Evolutionary conservation across 2,797 vertebrate genomes (phyloP), one percentile per base, ranked within the genome.

Genomic region (Mormyrus hasselquistii): DNA sequence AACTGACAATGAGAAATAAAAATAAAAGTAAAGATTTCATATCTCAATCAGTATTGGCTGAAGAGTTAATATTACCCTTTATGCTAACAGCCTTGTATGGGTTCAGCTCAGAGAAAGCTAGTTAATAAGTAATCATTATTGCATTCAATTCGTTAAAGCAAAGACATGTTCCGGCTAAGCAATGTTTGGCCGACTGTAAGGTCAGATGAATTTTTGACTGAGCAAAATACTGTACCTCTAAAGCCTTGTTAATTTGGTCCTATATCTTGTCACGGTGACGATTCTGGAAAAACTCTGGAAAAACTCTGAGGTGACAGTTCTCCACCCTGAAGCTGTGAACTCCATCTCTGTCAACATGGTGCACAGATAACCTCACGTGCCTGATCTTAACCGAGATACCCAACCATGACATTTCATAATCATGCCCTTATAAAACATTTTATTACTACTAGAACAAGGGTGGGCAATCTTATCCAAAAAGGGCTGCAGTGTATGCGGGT

Each of bases 51-150:
- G 22, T 22, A 52, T 12, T 25, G 44, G 44, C 82, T 12, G 44
- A 84, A 84, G 44, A 84, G n/a, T 49, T 10, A 50, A 84, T 47
- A 84, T 84, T n/a, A 9, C 19, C 6, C 1, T 12, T 29, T 29
- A 22, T 10, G 19, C 47, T 12, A 50, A 47, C 41, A 84, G 82
- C 22, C 7, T 47, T 82, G 5, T 19, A n/a, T 49, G 16, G n/a
- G 5, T 22, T 3, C 79, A 41, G 79, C 16, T 22, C 82, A 84
- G 44, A 84, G 49, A 84, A 84, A 12, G 22, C 38, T 79, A 52
- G 82, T 52, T 50, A 84, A 50, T 84, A 49, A 84, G 82, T 84
- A 84, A 84, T 52, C 82, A 52, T 49, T 84, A 50, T 82, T 65
- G 22, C 59, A 29, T 65, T 22, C 38, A 83, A 19, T 9, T 83